Conservation (phyloP, 2,797 vertebrate genomes). For the Macropus fuliginosus region DNA sequence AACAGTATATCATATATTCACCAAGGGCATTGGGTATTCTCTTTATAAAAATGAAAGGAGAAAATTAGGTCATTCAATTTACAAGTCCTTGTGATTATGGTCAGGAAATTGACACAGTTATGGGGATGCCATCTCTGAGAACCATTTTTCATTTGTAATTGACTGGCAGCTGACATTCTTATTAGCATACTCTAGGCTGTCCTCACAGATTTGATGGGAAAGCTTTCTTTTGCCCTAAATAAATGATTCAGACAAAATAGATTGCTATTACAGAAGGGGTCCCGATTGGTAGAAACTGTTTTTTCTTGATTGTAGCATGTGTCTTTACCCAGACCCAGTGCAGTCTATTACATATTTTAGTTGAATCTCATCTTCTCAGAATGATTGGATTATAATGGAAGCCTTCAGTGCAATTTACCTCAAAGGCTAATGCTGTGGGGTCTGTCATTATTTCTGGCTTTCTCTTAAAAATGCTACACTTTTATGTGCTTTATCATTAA, state of each 20-base stretch:
- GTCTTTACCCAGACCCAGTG: slow-evolving; percentile 1
- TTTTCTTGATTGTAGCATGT: slow-evolving; percentile 16
- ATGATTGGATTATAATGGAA: slow-evolving; percentile 49
- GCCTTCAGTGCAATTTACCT: slow-evolving; percentile 3
- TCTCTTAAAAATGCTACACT: neutral
- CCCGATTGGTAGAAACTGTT: neutral
- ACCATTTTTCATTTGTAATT: slow-evolving; percentile 54
- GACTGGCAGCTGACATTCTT: slow-evolving; percentile 65
- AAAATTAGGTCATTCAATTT: slow-evolving; percentile 70
- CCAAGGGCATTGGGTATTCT: slow-evolving; percentile 37
- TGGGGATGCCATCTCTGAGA: slow-evolving; percentile 60
- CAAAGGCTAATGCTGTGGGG: neutral
- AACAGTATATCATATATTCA: slow-evolving; percentile 52
- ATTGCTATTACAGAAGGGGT: slow-evolving; percentile 2
- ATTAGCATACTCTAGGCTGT: slow-evolving; percentile 59
- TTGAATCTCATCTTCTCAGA: slow-evolving; percentile 29
- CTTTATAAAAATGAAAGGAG: slow-evolving; percentile 53
- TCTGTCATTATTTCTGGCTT: neutral
- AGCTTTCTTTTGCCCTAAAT: slow-evolving; percentile 61
- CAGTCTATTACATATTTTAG: slow-evolving; percentile 40
- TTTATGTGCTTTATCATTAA: neutral
- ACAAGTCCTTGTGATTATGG: slow-evolving; percentile 51
- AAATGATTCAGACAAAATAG: slow-evolving; percentile 49
- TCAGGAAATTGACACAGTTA: slow-evolving; percentile 58
- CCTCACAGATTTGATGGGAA: slow-evolving; percentile 54